Evolutionary conservation across 2,888 invertebrate genomes (phyloP), one percentile per base, ranked within the genome.

Genomic region (Sarcophaga caerulescens): DNA sequence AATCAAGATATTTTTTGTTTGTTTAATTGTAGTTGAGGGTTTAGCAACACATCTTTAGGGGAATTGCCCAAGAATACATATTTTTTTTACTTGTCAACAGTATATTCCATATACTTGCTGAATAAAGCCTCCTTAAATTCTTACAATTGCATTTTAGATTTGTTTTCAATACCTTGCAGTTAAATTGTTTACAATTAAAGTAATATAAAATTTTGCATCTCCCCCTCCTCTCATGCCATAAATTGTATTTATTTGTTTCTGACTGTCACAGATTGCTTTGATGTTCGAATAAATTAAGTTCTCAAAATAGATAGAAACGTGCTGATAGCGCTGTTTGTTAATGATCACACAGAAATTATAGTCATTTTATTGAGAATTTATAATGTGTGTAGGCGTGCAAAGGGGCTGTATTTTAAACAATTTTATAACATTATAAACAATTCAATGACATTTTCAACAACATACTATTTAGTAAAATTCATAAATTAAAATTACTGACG

Each of bases 331-430:
- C 4, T 23, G 23, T 5, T 5, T 44, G 25, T 66, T 82, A 66
- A 79, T 65, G 85, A 81, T 83, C 84, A 86, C 86, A 86, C 86
- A 86, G 84, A 84, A 86, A 86, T 86, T 84, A 86, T 78, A 77
- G 86, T 69, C 47, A 78, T 81, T 86, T 84, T 81, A 84, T 84
- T 81, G 74, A 86, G 62, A 84, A 84, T 81, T 69, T 85, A 83
- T 83, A 47, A 19, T 57, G 4, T 62, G 44, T 69, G 85, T 74
- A 73, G 85, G 85, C 75, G 83, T 83, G 59, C 47, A 79, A 63
- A 57, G 62, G 74, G 14, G 44, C 60, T 80, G 76, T 63, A 57
- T 77, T 52, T 75, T 62, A 44, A 57, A 17, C 57, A 57, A 69
- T 71, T 65, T 57, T 45, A 81, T 45, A 17, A 60, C 4, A 25